Evolutionary conservation across 2,797 vertebrate species (phyloP).

Genomic region (Rhodeus uyekii): DNA sequence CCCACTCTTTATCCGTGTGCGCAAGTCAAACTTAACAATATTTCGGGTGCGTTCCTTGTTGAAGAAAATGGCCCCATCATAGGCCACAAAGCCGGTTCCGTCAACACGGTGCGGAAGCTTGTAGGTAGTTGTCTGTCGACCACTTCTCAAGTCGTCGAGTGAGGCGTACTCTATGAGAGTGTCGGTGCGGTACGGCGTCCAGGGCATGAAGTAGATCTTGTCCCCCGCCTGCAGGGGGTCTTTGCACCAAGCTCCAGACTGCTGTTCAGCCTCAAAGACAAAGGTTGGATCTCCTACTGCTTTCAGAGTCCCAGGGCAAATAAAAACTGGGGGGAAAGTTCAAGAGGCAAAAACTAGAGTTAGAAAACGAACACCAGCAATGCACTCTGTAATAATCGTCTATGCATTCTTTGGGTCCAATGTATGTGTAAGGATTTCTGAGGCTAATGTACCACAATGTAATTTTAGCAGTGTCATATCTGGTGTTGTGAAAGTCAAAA

Average conservation of each 20-base stretch:
- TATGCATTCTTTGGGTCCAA: constrained; percentile 26
- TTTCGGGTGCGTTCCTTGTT: constrained; percentile 98
- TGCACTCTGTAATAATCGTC: constrained; percentile 20
- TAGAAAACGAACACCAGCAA: constrained; percentile 52
- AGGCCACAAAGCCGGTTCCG: constrained; percentile 97
- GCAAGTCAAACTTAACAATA: constrained; percentile 97
- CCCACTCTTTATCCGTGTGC: constrained; percentile 98
- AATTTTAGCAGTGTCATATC: constrained; percentile 21
- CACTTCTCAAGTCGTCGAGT: constrained; percentile 90
- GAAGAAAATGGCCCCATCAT: constrained; percentile 97
- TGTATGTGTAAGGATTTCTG: constrained; percentile 28
- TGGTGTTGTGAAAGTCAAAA: constrained; percentile 48
- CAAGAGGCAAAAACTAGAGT: constrained; percentile 67
- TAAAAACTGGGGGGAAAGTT: constrained; percentile 93
- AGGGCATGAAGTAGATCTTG: constrained; percentile 99
- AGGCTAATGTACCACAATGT: constrained; percentile 43
- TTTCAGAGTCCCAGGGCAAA: constrained; percentile 98
- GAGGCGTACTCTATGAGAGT: constrained; percentile 94
- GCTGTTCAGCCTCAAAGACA: constrained; percentile 96
- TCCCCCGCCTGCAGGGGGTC: constrained; percentile 97
- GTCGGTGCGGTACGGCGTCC: constrained; percentile 98
- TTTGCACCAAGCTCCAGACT: constrained; percentile 98
- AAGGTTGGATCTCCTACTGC: constrained; percentile 90
- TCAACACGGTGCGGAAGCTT: constrained; percentile 97
- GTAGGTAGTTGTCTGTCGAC: constrained; percentile 92